Base-by-base conservation (phyloP, 2,888 invertebrate genomes). In the Schizotus pectinicornis region DNA sequence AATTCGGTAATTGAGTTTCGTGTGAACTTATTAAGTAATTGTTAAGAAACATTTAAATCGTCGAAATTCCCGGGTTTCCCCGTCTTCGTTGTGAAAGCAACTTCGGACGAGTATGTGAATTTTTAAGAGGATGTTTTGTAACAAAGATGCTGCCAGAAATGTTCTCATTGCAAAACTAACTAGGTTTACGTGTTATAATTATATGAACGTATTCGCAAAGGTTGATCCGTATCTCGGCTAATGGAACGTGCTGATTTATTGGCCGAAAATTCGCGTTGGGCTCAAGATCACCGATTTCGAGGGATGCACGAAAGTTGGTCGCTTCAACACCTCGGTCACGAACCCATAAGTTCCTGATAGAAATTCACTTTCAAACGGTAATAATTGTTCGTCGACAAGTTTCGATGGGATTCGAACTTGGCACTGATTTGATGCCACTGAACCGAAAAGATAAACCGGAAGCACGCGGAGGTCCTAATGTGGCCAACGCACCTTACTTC, bases 401-500 rank as follows among this genome's bases (percentile, higher is more conserved):
- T 31, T 8, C 43, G 22, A 33, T 9, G 14, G 34, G 14, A 35
- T 47, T 22, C 22, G 53, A 45, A 53, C 53, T 53, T 53, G 53
- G 14, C 13, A 53, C 37, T 46, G 22, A 53, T 53, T 53, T 45
- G 45, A 30, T 38, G 45, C 46, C n/a, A 38, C 14, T 46, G 53
- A 46, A 53, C 38, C 53, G 53, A 8, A 35, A 45, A 31, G 39
- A 39, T 37, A 14, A 32, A 32, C 37, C 45, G 53, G 53, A 53
- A 46, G 11, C 13, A 35, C 32, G 14, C 12, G 14, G 14, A 22
- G 36, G 8, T 12, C 39, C 22, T 5, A 22, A 38, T 39, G 12
- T 13, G 39, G 9, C n/a, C 49, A 39, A 38, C 38, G 36, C 37
- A 30, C 22, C 48, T 49, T 35, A 49, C 32, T 49, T 49, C 49